Conservation (phyloP, 2,888 invertebrate species). For the Apodemia mormo region DNA sequence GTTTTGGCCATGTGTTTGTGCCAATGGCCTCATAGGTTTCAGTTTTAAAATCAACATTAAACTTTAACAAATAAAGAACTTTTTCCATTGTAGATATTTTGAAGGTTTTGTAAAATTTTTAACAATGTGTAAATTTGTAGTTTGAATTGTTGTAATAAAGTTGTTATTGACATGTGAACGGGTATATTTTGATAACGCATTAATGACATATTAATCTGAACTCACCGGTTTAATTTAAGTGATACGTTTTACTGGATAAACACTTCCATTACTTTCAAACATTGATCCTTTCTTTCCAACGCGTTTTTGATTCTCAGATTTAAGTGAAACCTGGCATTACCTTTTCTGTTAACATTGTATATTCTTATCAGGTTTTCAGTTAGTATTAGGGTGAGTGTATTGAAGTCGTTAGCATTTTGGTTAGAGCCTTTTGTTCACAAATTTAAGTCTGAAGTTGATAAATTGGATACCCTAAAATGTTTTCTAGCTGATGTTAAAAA, state of each 20-base stretch:
- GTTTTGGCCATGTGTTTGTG: conserved; percentile 64
- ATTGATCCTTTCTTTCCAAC: conserved; percentile 18
- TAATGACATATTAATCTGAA: conserved; percentile 46
- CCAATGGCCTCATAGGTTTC: conserved; percentile 46
- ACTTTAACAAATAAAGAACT: conserved; percentile 13
- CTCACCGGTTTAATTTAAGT: conserved; percentile 40
- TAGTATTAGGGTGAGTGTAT: neutral
- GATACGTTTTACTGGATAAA: conserved; percentile 41
- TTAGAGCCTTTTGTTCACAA: neutral
- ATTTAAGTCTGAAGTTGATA: neutral
- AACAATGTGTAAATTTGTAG: conserved; percentile 33
- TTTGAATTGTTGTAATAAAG: conserved; percentile 29
- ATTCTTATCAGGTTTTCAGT: neutral
- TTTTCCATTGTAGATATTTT: conserved; percentile 18
- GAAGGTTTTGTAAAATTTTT: conserved; percentile 38
- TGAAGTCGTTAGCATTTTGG: neutral
- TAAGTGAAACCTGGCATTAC: neutral
- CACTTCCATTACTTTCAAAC: conserved; percentile 23
- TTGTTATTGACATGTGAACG: conserved; percentile 27
- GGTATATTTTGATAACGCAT: conserved; percentile 41
- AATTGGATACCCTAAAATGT: neutral
- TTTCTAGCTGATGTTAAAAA: neutral
- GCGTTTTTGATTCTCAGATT: conserved; percentile 6
- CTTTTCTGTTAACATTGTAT: neutral
- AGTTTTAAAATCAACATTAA: conserved; percentile 49